Evolutionary conservation across 2,113 vertebrate species (phyloP).

Genomic region (Gavia stellata): DNA sequence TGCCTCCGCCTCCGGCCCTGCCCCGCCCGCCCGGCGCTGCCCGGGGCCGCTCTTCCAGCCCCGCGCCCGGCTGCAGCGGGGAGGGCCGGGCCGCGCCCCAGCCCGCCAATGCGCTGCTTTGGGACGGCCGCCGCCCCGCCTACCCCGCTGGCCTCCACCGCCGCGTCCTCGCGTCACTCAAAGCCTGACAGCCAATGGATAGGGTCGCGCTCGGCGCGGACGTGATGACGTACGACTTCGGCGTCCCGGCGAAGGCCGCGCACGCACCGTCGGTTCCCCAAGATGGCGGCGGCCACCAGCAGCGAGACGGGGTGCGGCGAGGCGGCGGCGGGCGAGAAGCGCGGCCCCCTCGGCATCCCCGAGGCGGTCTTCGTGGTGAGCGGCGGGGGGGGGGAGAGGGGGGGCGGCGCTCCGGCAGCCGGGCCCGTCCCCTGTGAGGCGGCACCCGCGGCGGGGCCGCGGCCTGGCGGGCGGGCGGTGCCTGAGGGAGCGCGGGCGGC

Average conservation of each 20-base stretch:
- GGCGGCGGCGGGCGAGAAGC: constrained; percentile 71
- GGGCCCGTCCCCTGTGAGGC: background rate
- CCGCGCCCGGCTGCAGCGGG: no score
- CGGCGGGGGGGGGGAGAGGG: background rate
- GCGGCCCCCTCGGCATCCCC: constrained; percentile 88
- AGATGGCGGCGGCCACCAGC: constrained; percentile 84
- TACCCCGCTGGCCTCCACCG: background rate
- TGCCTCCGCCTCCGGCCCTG: no score
- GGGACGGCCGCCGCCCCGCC: no score
- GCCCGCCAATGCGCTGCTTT: background rate
- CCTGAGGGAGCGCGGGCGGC: background rate
- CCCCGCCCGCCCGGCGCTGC: no score
- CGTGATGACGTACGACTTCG: accelerated
- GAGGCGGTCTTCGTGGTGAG: constrained; percentile 92
- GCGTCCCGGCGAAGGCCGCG: background rate
- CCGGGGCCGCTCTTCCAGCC: no score
- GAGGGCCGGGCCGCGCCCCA: background rate
- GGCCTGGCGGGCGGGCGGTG: background rate
- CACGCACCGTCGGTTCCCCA: constrained; percentile 43
- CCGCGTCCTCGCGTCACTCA: background rate
- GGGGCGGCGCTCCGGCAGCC: background rate
- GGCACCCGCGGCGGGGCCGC: background rate
- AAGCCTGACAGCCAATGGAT: background rate
- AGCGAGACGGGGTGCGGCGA: constrained; percentile 72
- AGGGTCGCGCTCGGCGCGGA: background rate